Evolutionary conservation across 2,797 vertebrate species (phyloP).

Genomic region (Adelosebastes latens): DNA sequence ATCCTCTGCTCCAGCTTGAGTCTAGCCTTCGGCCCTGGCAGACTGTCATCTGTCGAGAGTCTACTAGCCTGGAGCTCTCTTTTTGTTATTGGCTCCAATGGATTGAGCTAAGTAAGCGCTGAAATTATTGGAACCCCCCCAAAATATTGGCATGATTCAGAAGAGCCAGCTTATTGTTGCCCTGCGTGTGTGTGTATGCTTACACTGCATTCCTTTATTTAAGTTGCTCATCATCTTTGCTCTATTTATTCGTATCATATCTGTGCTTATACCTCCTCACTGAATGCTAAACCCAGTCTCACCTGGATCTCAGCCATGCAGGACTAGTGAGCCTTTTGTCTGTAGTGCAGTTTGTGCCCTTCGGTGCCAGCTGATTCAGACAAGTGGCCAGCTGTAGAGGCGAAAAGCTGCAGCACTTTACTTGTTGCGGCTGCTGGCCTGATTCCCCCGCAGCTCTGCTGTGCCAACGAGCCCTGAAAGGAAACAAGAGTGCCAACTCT

Average conservation of each 20-base stretch:
- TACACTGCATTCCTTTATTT: not conserved
- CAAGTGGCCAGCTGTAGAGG: conserved; percentile 45
- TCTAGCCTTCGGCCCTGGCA: conserved; percentile 67
- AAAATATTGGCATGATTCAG: conserved; percentile 58
- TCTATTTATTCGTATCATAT: not conserved
- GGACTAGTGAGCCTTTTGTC: conserved; percentile 29
- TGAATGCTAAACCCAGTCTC: conserved; percentile 6
- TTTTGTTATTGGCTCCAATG: conserved; percentile 52
- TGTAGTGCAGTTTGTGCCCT: conserved; percentile 44
- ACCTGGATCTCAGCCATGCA: conserved; percentile 39
- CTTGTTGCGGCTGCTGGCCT: conserved; percentile 38
- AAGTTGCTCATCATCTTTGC: not conserved
- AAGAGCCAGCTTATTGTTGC: conserved; percentile 40
- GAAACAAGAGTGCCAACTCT: conserved; percentile 17
- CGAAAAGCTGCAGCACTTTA: conserved; percentile 49
- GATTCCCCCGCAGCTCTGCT: conserved; percentile 29
- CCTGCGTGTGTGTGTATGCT: conserved; percentile 12
- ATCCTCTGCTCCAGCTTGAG: conserved; percentile 50
- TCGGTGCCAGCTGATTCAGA: conserved; percentile 50
- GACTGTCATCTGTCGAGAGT: conserved; percentile 57
- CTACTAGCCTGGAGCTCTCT: conserved; percentile 54
- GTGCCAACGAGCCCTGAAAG: conserved; percentile 32
- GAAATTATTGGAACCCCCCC: conserved; percentile 61
- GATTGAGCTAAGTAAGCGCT: conserved; percentile 58
- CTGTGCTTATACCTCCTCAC: conserved; percentile 16